Conservation (phyloP, 2,113 vertebrate genomes). For the Drymodes brunneopygia region DNA sequence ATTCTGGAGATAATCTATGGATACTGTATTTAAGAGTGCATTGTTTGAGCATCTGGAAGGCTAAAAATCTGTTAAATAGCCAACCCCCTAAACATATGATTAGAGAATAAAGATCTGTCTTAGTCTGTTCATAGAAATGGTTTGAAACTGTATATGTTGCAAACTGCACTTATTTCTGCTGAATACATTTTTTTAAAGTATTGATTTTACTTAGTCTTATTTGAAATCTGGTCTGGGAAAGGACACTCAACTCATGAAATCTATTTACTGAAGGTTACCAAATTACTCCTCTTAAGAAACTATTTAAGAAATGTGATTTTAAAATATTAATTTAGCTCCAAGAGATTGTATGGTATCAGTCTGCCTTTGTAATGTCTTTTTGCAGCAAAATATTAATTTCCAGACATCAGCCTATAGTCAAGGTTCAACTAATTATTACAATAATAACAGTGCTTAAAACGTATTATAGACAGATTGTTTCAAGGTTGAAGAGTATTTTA, state of each 20-base stretch:
- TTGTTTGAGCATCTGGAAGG: slow-evolving; percentile 79
- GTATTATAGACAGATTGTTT: neutral
- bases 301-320: slow-evolving; percentile 28
- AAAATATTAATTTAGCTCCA: slow-evolving; percentile 25
- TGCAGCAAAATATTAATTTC: neutral
- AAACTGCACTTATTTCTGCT: slow-evolving; percentile 37
- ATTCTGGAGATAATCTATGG: slow-evolving; percentile 66
- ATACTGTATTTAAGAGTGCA: slow-evolving; percentile 70
- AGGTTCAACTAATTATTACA: neutral
- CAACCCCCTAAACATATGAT: slow-evolving; percentile 76
- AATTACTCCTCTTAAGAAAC: slow-evolving; percentile 40
- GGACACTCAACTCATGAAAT: slow-evolving; percentile 40
- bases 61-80: slow-evolving; percentile 74
- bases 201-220: slow-evolving; percentile 32
- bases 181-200: neutral
- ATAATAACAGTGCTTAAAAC: neutral
- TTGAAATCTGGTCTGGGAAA: slow-evolving; percentile 42
- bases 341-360: neutral
- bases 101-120: slow-evolving; percentile 77
- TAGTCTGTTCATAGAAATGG: slow-evolving; percentile 65
- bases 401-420: neutral
- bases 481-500: neutral
- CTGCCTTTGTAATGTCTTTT: neutral
- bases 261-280: slow-evolving; percentile 37
- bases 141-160: slow-evolving; percentile 44